phyloP scores from a whole-genome alignment of 2,113 vertebrate genomes.

The Regulus satrapa region DNA sequence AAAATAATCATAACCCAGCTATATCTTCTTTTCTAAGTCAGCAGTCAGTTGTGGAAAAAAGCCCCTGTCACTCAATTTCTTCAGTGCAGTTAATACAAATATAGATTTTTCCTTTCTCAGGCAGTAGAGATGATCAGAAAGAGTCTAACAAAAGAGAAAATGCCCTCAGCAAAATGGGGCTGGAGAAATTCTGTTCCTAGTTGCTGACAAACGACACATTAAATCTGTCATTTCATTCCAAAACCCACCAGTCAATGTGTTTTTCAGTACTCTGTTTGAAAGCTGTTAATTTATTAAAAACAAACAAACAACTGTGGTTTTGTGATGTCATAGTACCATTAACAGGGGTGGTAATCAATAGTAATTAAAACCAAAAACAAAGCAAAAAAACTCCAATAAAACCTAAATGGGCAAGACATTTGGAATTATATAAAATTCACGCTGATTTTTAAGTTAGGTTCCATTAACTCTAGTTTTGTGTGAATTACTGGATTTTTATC shows the following conservation, averaged over 20 bases:
- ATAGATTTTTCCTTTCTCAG: background rate
- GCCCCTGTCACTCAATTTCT: background rate
- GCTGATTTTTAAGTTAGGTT: background rate
- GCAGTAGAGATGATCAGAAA: background rate
- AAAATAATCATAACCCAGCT: background rate
- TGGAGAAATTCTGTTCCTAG: background rate
- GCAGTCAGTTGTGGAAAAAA: background rate
- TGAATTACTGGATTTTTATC: background rate
- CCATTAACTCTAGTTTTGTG: background rate
- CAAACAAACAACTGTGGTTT: no score
- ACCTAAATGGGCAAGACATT: background rate
- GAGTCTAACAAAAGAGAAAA: background rate
- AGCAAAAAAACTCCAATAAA: no score
- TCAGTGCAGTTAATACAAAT: background rate
- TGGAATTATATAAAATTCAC: background rate
- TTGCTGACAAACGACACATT: background rate
- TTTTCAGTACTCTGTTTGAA: background rate
- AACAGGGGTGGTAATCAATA: no score
- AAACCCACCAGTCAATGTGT: background rate
- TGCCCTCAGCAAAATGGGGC: background rate
- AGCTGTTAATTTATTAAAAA: background rate
- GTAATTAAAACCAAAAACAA: no score
- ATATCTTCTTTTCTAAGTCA: background rate
- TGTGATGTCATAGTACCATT: no score
- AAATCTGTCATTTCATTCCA: background rate